phyloP scores from a whole-genome alignment of 2,797 vertebrate species.

The Heteromormyrus szaboi region DNA sequence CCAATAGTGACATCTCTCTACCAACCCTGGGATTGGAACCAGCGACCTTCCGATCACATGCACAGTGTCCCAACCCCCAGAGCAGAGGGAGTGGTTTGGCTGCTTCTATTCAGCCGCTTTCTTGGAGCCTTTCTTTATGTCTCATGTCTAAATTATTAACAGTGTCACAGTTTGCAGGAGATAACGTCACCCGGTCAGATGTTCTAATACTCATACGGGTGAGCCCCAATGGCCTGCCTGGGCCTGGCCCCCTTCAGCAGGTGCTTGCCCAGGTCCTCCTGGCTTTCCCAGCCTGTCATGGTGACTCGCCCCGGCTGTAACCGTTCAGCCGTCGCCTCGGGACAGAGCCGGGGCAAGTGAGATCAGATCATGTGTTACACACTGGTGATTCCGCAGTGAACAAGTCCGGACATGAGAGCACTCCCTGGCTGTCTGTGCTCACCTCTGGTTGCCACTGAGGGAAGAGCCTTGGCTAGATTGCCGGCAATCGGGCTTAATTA shows the following conservation, averaged over 20 bases:
- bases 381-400: not conserved
- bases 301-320: not conserved
- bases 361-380: not conserved
- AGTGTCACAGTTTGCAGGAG: not conserved
- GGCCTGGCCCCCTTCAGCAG: not conserved
- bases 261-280: not conserved
- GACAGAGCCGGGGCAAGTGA: not conserved
- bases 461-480: not conserved
- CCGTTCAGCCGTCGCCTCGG: not conserved
- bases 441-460: not conserved
- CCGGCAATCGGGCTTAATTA: not conserved
- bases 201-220: not conserved
- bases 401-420: not conserved
- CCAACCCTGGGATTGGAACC: not conserved
- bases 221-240: not conserved
- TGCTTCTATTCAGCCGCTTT: not conserved
- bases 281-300: not conserved
- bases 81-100: not conserved
- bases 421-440: not conserved
- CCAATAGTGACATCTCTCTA: not conserved
- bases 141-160: not conserved
- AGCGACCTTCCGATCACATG: not conserved
- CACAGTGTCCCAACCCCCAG: not conserved
- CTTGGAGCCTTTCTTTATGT: not conserved
- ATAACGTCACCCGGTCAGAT: not conserved